These are phyloP conservation scores for Ascaphus truei DNA, from an alignment of 2,113 vertebrate genomes.

Conservation along the genomic window DNA sequence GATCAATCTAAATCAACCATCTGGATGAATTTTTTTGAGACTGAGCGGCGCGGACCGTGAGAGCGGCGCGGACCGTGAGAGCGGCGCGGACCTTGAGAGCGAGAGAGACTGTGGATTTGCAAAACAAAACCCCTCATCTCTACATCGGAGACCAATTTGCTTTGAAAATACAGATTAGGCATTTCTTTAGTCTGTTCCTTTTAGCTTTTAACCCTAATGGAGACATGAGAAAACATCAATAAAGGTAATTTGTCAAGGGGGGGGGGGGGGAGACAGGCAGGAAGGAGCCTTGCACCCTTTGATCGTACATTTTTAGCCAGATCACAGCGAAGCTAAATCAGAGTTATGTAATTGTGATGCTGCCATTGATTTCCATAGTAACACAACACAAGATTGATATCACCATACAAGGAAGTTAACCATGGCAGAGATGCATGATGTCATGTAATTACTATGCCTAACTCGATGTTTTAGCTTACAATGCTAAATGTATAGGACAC, in stretches of 20 bases:
- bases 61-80: no score
- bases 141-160: no score
- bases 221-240: neutral
- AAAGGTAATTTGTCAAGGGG: neutral
- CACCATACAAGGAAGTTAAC: neutral
- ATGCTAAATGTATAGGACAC: neutral
- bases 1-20: no score
- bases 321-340: neutral
- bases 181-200: no score
- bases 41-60: no score
- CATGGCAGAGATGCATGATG: neutral
- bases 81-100: no score
- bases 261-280: neutral
- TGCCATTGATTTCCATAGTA: neutral
- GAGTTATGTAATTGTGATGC: neutral
- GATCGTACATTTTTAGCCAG: neutral
- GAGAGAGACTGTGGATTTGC: no score
- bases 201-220: neutral
- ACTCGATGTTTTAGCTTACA: neutral
- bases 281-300: neutral
- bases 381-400: slow-evolving; percentile 1
- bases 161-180: no score
- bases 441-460: neutral
- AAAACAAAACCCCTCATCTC: no score
- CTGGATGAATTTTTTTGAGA: no score